Evolutionary conservation across 30 jellyfish, hydroid and myxozoan genomes (phyloP), one percentile per base, ranked within the genome.

Genomic region (Morbakka virulenta): DNA sequence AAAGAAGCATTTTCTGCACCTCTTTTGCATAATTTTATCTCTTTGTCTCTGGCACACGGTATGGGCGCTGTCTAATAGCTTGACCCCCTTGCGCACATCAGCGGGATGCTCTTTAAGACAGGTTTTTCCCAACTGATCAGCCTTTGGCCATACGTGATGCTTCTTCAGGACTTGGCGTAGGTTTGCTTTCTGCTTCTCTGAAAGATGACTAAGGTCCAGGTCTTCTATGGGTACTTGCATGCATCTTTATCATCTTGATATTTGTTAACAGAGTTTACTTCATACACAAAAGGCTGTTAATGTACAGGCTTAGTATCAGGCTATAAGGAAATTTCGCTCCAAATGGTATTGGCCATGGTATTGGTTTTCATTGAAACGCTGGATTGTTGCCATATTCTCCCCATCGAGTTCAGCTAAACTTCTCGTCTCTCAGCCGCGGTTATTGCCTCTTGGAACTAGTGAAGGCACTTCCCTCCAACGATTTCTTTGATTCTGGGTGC

Each of bases 41-140:
- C 0, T 78, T 62, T 66, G 67, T 57, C 78, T 76, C 87, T 31
- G 79, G 87, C 17, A 76, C 87, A 76, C 69, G 79, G 35, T 61
- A 78, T 35, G 82, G 82, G 17, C 81, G 73, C 35, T 78, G 72
- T 65, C 89, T 64, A 81, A 64, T 68, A 32, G 82, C 81, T 11
- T 78, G 53, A 48, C 81, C 74, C 48, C 82, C 89, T 36, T 78
- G 81, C n/a, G n/a, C 74, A 78, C 89, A 78, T 63, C 74, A 35
- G 48, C 25, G 31, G 82, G 41, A 78, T 78, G 88, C 57, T 77
- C 72, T 77, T 57, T 79, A 62, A 77, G 71, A 61, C 47, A 70
- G 1, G 88, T 62, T 62, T 72, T 77, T 28, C 79, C 71, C 81
- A 77, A 62, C 52, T 63, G 51, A 2, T 32, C 81, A 14, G 80